A percentile compares a stretch with the other conserved stretches of the same genome.
phyloP scores from a whole-genome alignment of 2,888 invertebrate species.

The Athalia rosae region DNA sequence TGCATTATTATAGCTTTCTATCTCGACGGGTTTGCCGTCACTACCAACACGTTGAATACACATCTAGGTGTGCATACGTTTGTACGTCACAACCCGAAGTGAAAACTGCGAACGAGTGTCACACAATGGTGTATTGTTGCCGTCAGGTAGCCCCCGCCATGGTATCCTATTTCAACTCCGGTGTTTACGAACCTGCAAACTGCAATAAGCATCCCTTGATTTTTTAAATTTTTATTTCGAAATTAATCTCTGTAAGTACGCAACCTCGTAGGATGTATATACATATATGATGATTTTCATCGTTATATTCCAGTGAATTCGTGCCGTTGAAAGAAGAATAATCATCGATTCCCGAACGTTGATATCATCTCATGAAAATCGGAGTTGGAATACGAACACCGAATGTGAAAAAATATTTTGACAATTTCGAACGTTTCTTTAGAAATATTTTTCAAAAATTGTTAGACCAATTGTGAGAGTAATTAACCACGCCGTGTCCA shows the following conservation, averaged over 20 bases:
- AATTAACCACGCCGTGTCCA: no score
- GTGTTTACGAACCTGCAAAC: conserved; percentile 17
- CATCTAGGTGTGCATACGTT: no score
- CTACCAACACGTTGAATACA: not conserved
- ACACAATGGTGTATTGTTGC: conserved; percentile 38
- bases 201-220: not conserved
- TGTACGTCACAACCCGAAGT: not conserved
- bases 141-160: conserved; percentile 35
- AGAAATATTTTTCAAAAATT: no score
- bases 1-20: conserved; percentile 3
- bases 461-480: no score
- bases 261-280: no score
- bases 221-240: not conserved
- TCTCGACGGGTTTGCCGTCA: not conserved
- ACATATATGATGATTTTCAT: not conserved
- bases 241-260: not conserved
- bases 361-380: no score
- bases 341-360: no score
- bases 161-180: conserved; percentile 35
- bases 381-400: no score
- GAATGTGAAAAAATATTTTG: no score
- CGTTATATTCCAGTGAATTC: not conserved
- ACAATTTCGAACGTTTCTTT: no score
- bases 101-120: conserved; percentile 24
- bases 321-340: no score